These are phyloP conservation scores for Merops nubicus DNA, from an alignment of 2,113 vertebrate genomes.

Conservation along the genomic window DNA sequence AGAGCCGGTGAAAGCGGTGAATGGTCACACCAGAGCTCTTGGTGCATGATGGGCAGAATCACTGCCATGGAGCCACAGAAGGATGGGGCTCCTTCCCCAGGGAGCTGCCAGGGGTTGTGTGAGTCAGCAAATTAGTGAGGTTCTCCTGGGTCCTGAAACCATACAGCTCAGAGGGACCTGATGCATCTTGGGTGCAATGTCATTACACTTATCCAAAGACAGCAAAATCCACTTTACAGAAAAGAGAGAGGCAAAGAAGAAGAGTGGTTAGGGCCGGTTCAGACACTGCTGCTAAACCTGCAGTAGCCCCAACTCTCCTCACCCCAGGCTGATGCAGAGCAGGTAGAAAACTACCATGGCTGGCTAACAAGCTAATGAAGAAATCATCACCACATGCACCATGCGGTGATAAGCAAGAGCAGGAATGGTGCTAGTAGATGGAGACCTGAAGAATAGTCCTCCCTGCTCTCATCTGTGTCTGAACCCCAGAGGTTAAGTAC, in stretches of 20 bases:
- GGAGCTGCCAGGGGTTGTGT: neutral
- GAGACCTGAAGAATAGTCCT: neutral
- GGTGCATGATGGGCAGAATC: neutral
- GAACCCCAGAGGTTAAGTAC: neutral
- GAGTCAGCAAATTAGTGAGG: slow-evolving; percentile 29
- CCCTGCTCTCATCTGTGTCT: neutral
- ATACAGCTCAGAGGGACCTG: neutral
- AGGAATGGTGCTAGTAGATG: neutral
- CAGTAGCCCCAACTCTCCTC: neutral
- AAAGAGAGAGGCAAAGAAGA: neutral
- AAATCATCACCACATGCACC: neutral
- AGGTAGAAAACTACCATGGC: neutral
- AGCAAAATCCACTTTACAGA: neutral
- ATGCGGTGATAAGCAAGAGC: neutral
- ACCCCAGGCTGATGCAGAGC: neutral
- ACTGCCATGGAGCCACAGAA: rapidly evolving
- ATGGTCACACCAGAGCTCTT: neutral
- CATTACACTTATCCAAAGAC: neutral
- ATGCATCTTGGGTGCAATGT: neutral
- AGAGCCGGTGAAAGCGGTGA: neutral
- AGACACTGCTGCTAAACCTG: slow-evolving; percentile 26
- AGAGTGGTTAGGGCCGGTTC: slow-evolving; percentile 60
- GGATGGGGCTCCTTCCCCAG: neutral
- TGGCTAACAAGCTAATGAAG: neutral
- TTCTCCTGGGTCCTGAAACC: slow-evolving; percentile 46